Percentiles rank a stretch among this genome's conserved stretches.
Evolutionary conservation across 2,113 vertebrate species (phyloP).

Genomic region (Elachura formosa): DNA sequence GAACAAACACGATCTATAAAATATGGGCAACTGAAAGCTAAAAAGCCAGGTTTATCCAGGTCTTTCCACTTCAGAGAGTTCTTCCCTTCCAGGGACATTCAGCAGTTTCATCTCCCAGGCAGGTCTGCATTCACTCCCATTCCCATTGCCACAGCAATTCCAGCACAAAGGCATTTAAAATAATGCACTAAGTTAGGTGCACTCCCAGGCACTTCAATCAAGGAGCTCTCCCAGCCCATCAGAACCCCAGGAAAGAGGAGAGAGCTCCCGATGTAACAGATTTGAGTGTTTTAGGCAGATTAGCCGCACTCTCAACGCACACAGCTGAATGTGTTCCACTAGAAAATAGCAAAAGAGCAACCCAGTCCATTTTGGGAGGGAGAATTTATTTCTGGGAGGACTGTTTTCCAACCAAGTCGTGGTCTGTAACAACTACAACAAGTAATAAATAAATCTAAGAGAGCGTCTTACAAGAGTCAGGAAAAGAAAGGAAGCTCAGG

Average conservation of each 20-base stretch:
- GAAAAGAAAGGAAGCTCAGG: background rate
- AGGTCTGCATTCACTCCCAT: background rate
- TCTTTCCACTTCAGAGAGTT: background rate
- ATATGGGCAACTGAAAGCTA: background rate
- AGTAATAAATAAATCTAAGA: background rate
- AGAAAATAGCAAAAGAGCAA: background rate
- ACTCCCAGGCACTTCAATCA: background rate
- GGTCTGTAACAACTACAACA: background rate
- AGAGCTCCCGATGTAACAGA: background rate
- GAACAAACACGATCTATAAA: background rate
- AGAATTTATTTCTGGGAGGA: background rate
- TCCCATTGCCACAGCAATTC: background rate
- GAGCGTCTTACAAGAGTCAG: background rate
- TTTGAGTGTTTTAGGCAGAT: background rate
- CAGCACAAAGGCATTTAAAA: background rate
- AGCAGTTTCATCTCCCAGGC: background rate
- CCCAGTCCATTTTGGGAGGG: background rate
- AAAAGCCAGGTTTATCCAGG: background rate
- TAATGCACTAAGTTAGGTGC: background rate
- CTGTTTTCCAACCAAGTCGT: background rate
- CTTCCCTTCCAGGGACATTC: background rate
- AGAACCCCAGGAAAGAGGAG: background rate
- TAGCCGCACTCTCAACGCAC: background rate
- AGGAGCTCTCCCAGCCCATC: background rate
- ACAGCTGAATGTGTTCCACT: rapidly evolving